A percentile compares a stretch with the other conserved stretches of the same genome.
Evolutionary conservation across 1,140 invertebrate species (phyloP).

Genomic region (Oedothorax gibbosus): DNA sequence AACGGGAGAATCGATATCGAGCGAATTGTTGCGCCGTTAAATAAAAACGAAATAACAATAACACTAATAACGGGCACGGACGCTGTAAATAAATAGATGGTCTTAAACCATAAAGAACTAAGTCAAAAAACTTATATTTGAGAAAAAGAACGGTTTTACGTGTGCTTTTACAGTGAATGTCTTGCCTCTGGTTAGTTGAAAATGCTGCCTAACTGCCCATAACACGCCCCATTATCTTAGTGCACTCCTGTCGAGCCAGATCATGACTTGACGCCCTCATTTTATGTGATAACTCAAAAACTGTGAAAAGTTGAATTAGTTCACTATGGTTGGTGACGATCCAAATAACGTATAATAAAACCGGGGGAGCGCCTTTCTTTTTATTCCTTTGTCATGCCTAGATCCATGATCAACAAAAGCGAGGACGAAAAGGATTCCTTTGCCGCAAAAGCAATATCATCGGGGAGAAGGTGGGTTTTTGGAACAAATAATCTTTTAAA

Average conservation of each 20-base stretch:
- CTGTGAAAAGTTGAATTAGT: too few relatives aligned
- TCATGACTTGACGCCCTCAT: too few relatives aligned
- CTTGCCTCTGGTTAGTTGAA: too few relatives aligned
- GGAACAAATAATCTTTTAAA: slow-evolving; percentile 62
- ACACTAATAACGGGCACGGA: slow-evolving; percentile 48
- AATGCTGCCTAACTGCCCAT: too few relatives aligned
- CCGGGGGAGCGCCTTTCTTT: background rate
- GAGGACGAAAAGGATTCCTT: slow-evolving; percentile 43
- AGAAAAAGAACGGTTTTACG: too few relatives aligned
- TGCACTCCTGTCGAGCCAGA: too few relatives aligned
- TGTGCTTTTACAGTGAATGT: too few relatives aligned
- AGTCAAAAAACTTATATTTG: too few relatives aligned
- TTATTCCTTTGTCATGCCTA: slow-evolving; percentile 31
- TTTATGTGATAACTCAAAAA: too few relatives aligned
- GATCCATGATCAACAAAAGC: slow-evolving; percentile 52
- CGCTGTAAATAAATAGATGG: slow-evolving; percentile 10
- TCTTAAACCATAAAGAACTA: too few relatives aligned
- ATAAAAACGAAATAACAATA: slow-evolving; percentile 36
- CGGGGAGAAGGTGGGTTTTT: slow-evolving; percentile 15
- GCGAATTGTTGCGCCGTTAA: slow-evolving; percentile 51
- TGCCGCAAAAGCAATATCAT: slow-evolving; percentile 60
- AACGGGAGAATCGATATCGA: slow-evolving; percentile 35
- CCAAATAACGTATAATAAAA: background rate
- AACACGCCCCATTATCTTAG: too few relatives aligned
- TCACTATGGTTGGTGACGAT: background rate